Evolutionary conservation across 2,888 invertebrate species (phyloP).

Genomic region (Autographa pulchrina): DNA sequence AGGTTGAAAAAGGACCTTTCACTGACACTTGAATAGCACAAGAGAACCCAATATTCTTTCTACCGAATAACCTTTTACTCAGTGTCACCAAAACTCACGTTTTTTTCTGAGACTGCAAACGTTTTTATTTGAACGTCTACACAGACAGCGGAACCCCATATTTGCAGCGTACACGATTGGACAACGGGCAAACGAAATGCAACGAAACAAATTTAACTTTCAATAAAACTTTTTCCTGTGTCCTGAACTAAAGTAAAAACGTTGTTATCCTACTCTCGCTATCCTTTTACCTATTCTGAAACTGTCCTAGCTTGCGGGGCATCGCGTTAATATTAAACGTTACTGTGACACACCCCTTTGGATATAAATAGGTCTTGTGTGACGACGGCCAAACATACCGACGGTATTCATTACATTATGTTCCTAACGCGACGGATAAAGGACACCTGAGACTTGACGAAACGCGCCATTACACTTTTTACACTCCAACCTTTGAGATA

Average conservation of each 20-base stretch:
- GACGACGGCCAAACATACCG: conserved; percentile 28
- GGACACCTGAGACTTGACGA: conserved; percentile 71
- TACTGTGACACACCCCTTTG: conserved; percentile 51
- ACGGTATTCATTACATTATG: conserved; percentile 70
- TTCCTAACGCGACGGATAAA: conserved; percentile 65
- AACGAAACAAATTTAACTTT: conserved; percentile 52
- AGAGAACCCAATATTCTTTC: conserved; percentile 68
- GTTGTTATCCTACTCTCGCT: conserved; percentile 35
- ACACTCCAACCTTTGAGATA: conserved; percentile 53
- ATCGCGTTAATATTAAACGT: conserved; percentile 61
- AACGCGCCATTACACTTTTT: conserved; percentile 61
- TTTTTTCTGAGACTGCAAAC: conserved; percentile 26
- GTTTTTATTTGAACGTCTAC: conserved; percentile 35
- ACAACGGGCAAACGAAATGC: conserved; percentile 35
- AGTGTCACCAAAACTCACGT: conserved; percentile 28
- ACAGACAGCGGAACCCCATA: conserved; percentile 16
- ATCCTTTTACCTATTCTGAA: conserved; percentile 49
- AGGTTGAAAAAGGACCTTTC: conserved; percentile 67
- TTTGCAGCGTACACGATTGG: conserved; percentile 35
- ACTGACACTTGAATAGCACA: conserved; percentile 70
- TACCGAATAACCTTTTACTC: conserved; percentile 61
- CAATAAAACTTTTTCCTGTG: conserved; percentile 47
- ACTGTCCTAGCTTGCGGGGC: conserved; percentile 50
- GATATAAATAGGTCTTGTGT: conserved; percentile 56
- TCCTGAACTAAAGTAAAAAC: conserved; percentile 46